These are phyloP conservation scores for Schrankia costaestrigalis DNA, from an alignment of 2,888 invertebrate genomes.

Conservation along the genomic window DNA sequence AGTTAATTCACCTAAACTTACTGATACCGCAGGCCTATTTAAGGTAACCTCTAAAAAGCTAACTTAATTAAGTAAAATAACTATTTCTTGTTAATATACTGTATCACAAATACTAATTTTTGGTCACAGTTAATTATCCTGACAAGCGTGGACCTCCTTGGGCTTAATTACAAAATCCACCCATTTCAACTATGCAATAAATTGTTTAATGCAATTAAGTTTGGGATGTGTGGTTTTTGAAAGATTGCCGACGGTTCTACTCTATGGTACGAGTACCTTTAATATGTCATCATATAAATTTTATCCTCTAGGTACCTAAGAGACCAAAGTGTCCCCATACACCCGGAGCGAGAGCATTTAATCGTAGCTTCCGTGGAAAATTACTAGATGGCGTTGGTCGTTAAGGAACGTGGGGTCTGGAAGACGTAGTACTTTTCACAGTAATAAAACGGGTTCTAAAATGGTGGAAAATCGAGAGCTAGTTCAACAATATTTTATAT, in stretches of 20 bases:
- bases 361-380: constrained; percentile 25
- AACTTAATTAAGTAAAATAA: neutral
- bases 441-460: constrained; percentile 19
- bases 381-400: constrained; percentile 37
- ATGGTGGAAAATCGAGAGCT: constrained; percentile 16
- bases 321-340: constrained; percentile 8
- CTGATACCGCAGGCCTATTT: too few species aligned
- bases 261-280: constrained; percentile 29
- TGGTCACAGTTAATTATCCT: constrained; percentile 47
- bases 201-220: constrained; percentile 57
- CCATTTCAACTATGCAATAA: constrained; percentile 53
- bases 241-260: constrained; percentile 25
- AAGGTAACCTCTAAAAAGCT: too few species aligned
- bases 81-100: neutral
- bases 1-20: too few species aligned
- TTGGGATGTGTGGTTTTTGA: constrained; percentile 43
- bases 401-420: constrained; percentile 20
- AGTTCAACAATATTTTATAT: too few species aligned
- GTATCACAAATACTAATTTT: constrained; percentile 29
- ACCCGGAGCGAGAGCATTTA: constrained; percentile 22
- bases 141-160: constrained; percentile 35
- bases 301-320: constrained; percentile 17
- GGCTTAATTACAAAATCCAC: constrained; percentile 50
- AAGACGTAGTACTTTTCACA: constrained; percentile 20
- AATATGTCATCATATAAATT: constrained; percentile 39